Evolutionary conservation across 92 coral and sea anemone species (phyloP).

Genomic region (Pocillopora grandis): DNA sequence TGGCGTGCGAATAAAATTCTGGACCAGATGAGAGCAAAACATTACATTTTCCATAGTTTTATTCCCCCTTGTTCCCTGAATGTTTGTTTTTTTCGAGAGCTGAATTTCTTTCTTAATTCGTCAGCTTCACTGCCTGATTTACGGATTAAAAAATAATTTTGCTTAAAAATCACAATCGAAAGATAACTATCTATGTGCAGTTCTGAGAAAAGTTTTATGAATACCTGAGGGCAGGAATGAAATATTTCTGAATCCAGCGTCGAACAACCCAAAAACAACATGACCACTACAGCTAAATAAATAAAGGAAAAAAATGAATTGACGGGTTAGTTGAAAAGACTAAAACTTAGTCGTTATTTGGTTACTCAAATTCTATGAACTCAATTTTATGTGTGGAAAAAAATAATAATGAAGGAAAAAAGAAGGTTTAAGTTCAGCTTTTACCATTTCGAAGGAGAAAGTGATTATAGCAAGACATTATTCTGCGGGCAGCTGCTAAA

Average conservation of each 20-base stretch:
- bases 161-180: no score
- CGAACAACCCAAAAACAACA: not conserved
- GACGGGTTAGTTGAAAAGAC: not conserved
- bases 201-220: not conserved
- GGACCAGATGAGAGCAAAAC: no score
- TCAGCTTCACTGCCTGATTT: not conserved
- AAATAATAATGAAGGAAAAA: not conserved
- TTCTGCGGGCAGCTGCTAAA: not conserved
- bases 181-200: no score
- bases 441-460: slow-evolving; percentile 15
- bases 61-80: no score
- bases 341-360: not conserved
- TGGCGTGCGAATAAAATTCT: no score
- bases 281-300: not conserved
- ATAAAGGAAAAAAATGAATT: not conserved
- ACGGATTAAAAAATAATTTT: not conserved
- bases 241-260: slow-evolving; percentile 9
- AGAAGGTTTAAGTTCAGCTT: not conserved
- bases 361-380: not conserved
- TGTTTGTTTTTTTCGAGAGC: no score
- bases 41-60: no score
- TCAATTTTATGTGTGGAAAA: not conserved
- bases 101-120: not conserved
- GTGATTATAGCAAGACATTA: not conserved
- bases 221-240: slow-evolving; percentile 23